Evolutionary conservation across 2,888 invertebrate genomes (phyloP), one percentile per base, ranked within the genome.

Genomic region (Troilus luridus): DNA sequence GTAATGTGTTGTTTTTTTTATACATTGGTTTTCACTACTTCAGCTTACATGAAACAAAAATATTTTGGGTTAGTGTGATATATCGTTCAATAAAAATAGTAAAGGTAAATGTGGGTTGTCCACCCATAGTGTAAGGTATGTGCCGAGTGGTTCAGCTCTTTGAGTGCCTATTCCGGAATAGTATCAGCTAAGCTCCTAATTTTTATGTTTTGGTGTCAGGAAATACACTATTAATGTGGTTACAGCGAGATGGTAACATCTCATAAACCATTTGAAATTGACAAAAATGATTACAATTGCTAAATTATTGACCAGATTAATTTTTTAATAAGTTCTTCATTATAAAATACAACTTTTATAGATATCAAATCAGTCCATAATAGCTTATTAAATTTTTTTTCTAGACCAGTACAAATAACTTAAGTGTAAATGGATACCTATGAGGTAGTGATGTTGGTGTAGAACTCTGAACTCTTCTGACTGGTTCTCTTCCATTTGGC

Each of bases 391-490:
- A 24, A 24, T 24, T 24, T 12, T 67, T 41, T 67, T 67, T 24
- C 12, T 24, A 24, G 24, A 67, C 8, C 0, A 72, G 72, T 27
- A 72, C 17, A 27, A 17, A 72, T 12, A 17, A 17, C 14, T 27
- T 27, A 72, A 0, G 0, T 72, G 12, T 77, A 41, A 41, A 41
- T 41, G 6, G 81, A 91, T 93, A 95, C 94, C 95, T 94, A 93
- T 95, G 95, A 88, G 95, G 95, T 91, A 95, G 94, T 11, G 93
- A 93, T 21, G 93, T 93, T 21, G 93, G 93, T 6, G 93, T 93
- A 89, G 93, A 93, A 92, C 93, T 93, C 54, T 93, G 93, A n/a
- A 93, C 93, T 91, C 93, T 92, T 88, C 93, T 91, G 12, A 93
- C 92, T 14, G 93, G 92, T 67, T 94, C 94, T 91, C 93, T 93